A percentile compares a stretch with the other conserved stretches of the same genome.
Evolutionary conservation across 2,113 vertebrate genomes (phyloP).

Genomic region (Rhombomys opimus): DNA sequence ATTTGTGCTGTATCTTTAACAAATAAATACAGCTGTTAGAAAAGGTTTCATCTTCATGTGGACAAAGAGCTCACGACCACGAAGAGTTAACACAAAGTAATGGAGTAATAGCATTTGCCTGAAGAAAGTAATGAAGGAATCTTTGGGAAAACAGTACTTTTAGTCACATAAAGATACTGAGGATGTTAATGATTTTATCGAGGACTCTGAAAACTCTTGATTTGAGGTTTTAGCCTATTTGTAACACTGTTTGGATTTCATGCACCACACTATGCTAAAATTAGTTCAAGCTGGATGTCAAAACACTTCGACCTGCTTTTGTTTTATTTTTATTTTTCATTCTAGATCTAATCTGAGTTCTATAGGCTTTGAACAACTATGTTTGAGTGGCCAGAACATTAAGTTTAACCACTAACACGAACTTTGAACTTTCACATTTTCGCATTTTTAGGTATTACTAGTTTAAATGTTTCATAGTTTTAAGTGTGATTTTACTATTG

Average conservation of each 20-base stretch:
- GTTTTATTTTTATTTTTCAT: background rate
- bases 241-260: background rate
- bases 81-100: constrained; percentile 1
- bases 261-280: background rate
- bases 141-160: background rate
- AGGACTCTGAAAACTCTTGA: background rate
- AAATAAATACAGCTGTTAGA: constrained; percentile 30
- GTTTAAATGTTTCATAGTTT: constrained; percentile 3
- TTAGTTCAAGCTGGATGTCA: background rate
- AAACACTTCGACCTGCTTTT: background rate
- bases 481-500: background rate
- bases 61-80: background rate
- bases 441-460: background rate
- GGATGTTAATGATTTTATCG: background rate
- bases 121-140: background rate
- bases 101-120: background rate
- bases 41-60: constrained; percentile 58
- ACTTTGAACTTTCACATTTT: background rate
- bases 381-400: background rate
- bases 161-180: background rate
- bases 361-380: background rate
- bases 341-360: background rate
- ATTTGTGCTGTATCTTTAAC: constrained; percentile 40
- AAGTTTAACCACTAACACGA: background rate
- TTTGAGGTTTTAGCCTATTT: background rate